Conservation (phyloP, 2,888 invertebrate species). For the Campoplex nolae region DNA sequence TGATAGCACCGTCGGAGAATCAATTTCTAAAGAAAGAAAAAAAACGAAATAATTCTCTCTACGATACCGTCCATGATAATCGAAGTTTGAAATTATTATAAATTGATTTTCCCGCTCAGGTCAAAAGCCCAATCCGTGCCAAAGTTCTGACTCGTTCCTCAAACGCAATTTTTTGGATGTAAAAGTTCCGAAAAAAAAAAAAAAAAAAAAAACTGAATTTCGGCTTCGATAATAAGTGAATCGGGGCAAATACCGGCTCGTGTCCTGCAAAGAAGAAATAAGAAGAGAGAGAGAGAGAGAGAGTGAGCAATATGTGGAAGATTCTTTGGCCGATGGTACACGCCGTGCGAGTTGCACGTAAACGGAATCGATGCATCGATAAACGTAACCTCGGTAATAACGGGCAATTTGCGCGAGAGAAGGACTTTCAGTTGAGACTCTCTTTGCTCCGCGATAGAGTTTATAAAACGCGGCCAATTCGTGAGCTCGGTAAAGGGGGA, state of each 20-base stretch:
- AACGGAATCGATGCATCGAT: conserved; percentile 79
- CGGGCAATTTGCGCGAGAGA: conserved; percentile 82
- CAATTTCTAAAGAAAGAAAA: conserved; percentile 34
- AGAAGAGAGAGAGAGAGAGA: conserved; percentile 39
- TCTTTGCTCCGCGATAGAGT: conserved; percentile 70
- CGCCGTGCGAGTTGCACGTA: conserved; percentile 63
- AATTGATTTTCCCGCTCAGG: conserved; percentile 59
- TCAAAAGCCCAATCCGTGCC: conserved; percentile 5
- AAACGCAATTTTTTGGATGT: conserved; percentile 21
- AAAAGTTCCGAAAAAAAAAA: conserved; percentile 5
- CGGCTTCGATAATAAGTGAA: conserved; percentile 16
- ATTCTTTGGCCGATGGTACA: conserved; percentile 45
- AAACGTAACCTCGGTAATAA: conserved; percentile 82
- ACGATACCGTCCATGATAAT: conserved; percentile 12
- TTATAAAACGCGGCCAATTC: conserved; percentile 70
- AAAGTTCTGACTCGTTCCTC: conserved; percentile 37
- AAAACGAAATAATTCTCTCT: conserved; percentile 2
- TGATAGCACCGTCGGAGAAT: conserved; percentile 42
- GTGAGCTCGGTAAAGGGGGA: conserved; percentile 44
- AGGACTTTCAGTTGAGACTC: conserved; percentile 80
- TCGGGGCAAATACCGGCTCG: conserved; percentile 16
- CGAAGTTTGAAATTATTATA: conserved; percentile 14
- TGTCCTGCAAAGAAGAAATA: background rate
- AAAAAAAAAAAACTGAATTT: conserved; percentile 22
- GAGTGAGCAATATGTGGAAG: conserved; percentile 29